These are phyloP conservation scores for Sarcophaga bullata DNA, from an alignment of 1,140 invertebrate genomes.

Conservation along the genomic window DNA sequence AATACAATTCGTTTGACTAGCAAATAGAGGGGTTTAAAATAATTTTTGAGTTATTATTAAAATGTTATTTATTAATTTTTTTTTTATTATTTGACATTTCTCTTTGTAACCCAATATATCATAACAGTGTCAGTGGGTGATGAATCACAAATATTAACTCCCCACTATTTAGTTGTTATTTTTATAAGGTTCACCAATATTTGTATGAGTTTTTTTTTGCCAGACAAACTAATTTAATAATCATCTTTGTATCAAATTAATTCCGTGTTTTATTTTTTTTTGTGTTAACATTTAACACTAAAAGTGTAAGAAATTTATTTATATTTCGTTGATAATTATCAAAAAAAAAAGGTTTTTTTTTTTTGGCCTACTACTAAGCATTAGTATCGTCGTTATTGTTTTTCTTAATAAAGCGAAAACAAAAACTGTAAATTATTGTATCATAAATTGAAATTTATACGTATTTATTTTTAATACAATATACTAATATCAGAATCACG, in stretches of 20 bases:
- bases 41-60: neutral
- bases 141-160: constrained; percentile 8
- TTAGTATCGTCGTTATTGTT: too few species aligned
- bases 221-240: neutral
- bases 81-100: constrained; percentile 7
- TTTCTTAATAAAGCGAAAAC: too few species aligned
- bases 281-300: neutral
- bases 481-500: neutral
- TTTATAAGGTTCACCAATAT: neutral
- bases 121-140: constrained; percentile 23
- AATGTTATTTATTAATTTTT: neutral
- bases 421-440: too few species aligned
- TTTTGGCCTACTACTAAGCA: too few species aligned
- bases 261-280: neutral
- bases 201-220: neutral
- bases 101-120: constrained; percentile 13
- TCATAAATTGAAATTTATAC: neutral
- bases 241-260: neutral
- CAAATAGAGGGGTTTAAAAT: neutral
- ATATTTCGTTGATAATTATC: constrained; percentile 1
- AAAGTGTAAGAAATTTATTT: neutral
- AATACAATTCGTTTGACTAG: constrained; percentile 3
- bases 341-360: neutral
- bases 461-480: too few species aligned
- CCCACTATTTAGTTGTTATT: constrained; percentile 4